Conservation (phyloP, 2,797 vertebrate species). For the Sebastes miniatus region DNA sequence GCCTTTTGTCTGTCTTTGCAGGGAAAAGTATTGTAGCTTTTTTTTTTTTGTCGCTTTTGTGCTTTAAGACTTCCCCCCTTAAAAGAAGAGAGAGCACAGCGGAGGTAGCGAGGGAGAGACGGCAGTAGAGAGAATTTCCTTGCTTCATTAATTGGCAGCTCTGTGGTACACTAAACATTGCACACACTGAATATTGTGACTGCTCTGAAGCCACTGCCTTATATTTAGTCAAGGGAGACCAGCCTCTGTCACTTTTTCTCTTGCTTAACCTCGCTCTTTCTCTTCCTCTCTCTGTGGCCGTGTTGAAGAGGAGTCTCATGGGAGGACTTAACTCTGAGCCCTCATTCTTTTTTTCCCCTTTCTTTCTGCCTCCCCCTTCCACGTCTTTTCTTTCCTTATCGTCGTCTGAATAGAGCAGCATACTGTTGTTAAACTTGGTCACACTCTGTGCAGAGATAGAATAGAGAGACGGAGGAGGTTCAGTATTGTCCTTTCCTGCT, state of each 20-base stretch:
- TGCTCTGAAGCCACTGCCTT: constrained; percentile 57
- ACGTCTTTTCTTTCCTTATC: constrained; percentile 59
- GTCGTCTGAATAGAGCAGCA: constrained; percentile 53
- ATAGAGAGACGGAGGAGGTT: constrained; percentile 18
- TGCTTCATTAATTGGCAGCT: constrained; percentile 67
- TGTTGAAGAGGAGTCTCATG: constrained; percentile 71
- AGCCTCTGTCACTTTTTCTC: constrained; percentile 70
- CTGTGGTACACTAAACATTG: constrained; percentile 48
- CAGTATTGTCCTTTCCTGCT: neutral
- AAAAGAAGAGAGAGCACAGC: constrained; percentile 30
- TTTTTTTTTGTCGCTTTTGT: neutral
- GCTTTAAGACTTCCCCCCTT: constrained; percentile 23
- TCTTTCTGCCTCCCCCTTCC: constrained; percentile 32
- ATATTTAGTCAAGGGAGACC: constrained; percentile 67
- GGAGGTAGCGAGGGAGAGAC: constrained; percentile 23
- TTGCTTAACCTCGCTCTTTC: constrained; percentile 63
- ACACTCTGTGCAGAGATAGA: constrained; percentile 19
- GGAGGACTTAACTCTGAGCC: constrained; percentile 73
- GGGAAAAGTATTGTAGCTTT: neutral
- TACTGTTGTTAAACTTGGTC: constrained; percentile 57
- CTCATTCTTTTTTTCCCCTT: constrained; percentile 40
- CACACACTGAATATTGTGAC: constrained; percentile 37
- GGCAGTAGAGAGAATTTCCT: constrained; percentile 26
- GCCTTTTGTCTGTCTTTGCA: neutral
- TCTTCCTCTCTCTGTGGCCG: constrained; percentile 50